Evolutionary conservation across 2,113 vertebrate genomes (phyloP).

Genomic region (Leucopsar rothschildi): DNA sequence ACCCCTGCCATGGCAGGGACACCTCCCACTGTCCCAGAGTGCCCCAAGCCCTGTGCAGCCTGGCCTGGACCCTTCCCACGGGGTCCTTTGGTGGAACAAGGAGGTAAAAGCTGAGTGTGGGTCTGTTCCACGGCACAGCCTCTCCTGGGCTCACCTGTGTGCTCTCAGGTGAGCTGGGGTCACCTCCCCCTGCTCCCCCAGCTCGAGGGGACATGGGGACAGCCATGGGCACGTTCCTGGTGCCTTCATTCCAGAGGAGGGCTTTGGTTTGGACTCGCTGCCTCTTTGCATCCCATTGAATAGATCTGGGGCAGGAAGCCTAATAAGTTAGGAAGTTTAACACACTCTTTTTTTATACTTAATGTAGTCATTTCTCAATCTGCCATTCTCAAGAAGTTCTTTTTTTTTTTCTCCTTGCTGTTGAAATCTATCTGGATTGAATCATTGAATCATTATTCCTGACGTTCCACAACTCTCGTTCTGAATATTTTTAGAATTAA

Average conservation of each 20-base stretch:
- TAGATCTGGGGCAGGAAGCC: not conserved
- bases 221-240: fast-evolving
- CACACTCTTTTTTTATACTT: not conserved
- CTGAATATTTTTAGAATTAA: constrained; percentile 20
- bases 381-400: not conserved
- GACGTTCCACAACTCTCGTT: not conserved
- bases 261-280: not conserved
- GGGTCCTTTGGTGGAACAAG: not conserved
- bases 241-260: not conserved
- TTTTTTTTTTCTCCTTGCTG: not conserved
- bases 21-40: fast-evolving
- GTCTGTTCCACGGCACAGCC: fast-evolving
- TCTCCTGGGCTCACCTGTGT: not conserved
- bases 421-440: not conserved
- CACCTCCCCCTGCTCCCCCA: not conserved
- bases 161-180: not conserved
- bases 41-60: not conserved
- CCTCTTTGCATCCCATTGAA: not conserved
- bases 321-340: not conserved
- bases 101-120: fast-evolving
- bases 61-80: not conserved
- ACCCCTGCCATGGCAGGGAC: not conserved
- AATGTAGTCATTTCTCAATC: not conserved
- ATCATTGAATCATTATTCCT: constrained; percentile 1
- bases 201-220: not conserved